Percentiles rank a stretch among this genome's conserved stretches.
Conservation (phyloP, 1,140 invertebrate species). For the Drosophila nebulosa region DNA sequence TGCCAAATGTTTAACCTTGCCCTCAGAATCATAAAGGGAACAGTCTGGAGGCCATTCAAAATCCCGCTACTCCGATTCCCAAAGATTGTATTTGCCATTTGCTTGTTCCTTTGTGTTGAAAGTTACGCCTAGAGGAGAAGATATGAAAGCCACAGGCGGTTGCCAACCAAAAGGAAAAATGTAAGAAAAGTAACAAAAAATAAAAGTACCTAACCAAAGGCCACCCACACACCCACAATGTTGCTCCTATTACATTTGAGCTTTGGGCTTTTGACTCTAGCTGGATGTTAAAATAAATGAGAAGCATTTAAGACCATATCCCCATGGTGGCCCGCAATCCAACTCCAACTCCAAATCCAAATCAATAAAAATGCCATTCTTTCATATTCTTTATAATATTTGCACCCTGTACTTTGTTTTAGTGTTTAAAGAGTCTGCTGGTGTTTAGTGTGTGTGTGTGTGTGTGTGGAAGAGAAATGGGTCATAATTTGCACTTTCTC, state of each 20-base stretch:
- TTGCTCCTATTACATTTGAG: slow-evolving; percentile 29
- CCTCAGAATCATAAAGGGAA: slow-evolving; percentile 41
- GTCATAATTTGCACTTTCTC: slow-evolving; percentile 50
- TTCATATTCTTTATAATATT: too few relatives aligned
- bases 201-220: background rate
- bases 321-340: slow-evolving; percentile 27
- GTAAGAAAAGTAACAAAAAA: too few relatives aligned
- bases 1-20: slow-evolving; percentile 53
- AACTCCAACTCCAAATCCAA: slow-evolving; percentile 19
- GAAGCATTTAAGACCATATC: slow-evolving; percentile 41
- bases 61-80: background rate
- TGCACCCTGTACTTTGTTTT: background rate
- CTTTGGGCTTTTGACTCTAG: slow-evolving; percentile 30
- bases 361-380: slow-evolving; percentile 11
- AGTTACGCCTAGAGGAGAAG: slow-evolving; percentile 16
- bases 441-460: too few relatives aligned
- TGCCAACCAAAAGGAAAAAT: slow-evolving; percentile 19
- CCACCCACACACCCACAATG: background rate
- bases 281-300: slow-evolving; percentile 48
- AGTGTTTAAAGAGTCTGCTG: background rate
- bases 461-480: slow-evolving; percentile 36
- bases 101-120: slow-evolving; percentile 27
- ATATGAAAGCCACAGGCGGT: slow-evolving; percentile 51
- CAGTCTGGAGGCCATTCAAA: slow-evolving; percentile 5
- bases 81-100: slow-evolving; percentile 49